These are phyloP conservation scores for Kryptolebias ocellatus DNA, from an alignment of 2,797 vertebrate species.

Conservation along the genomic window DNA sequence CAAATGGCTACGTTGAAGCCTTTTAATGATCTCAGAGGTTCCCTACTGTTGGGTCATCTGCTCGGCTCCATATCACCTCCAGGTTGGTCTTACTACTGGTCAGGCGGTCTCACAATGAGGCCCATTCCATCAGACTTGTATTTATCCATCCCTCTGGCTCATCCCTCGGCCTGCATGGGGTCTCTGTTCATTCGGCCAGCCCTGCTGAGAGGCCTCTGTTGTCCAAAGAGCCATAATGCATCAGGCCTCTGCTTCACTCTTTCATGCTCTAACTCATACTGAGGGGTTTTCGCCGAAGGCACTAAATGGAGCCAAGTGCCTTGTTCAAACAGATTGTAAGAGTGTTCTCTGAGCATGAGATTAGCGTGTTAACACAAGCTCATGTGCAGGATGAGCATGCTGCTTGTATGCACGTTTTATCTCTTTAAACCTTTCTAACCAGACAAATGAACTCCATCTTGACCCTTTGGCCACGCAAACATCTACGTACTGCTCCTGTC, in stretches of 20 bases:
- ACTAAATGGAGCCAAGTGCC: constrained; percentile 63
- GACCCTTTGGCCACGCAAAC: constrained; percentile 51
- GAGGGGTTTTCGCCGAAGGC: constrained; percentile 59
- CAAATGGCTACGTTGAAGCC: constrained; percentile 72
- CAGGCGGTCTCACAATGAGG: constrained; percentile 62
- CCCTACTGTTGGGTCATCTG: constrained; percentile 68
- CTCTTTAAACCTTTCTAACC: constrained; percentile 35
- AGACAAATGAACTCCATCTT: constrained; percentile 54
- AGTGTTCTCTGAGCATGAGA: constrained; percentile 39
- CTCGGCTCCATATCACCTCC: constrained; percentile 69
- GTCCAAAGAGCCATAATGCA: constrained; percentile 67
- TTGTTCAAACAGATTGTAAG: constrained; percentile 58
- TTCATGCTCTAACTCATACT: constrained; percentile 61
- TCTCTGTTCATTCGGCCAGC: constrained; percentile 78
- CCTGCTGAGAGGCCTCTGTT: constrained; percentile 73
- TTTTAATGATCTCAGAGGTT: constrained; percentile 70
- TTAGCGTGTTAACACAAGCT: constrained; percentile 40
- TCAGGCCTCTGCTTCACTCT: constrained; percentile 57
- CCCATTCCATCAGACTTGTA: constrained; percentile 72
- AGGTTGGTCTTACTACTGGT: constrained; percentile 64
- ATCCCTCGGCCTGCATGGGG: constrained; percentile 71
- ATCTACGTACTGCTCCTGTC: constrained; percentile 47
- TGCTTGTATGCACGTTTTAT: constrained; percentile 50
- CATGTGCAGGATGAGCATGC: constrained; percentile 36
- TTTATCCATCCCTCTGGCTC: constrained; percentile 78